Evolutionary conservation across 2,888 invertebrate genomes (phyloP).

Genomic region (Gryllus longicercus): DNA sequence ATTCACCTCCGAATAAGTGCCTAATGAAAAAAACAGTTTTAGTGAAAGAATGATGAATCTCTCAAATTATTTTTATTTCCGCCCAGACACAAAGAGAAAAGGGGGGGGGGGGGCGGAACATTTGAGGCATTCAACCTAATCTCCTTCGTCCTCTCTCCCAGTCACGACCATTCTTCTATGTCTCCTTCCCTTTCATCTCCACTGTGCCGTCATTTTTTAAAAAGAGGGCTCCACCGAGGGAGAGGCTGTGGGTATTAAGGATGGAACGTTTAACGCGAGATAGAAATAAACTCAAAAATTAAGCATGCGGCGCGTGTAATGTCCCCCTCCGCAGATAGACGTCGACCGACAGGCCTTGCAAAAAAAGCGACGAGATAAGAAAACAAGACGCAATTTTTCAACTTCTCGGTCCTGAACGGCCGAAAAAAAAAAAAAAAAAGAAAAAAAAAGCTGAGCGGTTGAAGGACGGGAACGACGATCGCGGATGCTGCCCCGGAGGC

Average conservation of each 20-base stretch:
- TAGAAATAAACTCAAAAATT: constrained; percentile 31
- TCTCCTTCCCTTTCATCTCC: neutral
- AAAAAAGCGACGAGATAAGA: constrained; percentile 20
- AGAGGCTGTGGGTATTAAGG: constrained; percentile 28
- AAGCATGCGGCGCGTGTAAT: neutral
- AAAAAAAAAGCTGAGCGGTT: too few relatives aligned
- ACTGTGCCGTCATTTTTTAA: too few relatives aligned
- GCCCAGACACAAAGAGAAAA: neutral
- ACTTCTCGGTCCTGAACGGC: constrained; percentile 20
- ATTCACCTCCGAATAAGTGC: too few relatives aligned
- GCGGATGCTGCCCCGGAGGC: too few relatives aligned
- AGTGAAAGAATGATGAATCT: constrained; percentile 24
- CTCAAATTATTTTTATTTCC: constrained; percentile 25
- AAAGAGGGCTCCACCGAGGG: too few relatives aligned
- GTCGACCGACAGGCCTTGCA: constrained; percentile 30
- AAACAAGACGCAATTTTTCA: constrained; percentile 32
- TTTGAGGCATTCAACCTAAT: constrained; percentile 24
- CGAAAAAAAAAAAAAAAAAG: too few relatives aligned
- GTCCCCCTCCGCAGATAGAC: constrained; percentile 20
- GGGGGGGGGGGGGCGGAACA: neutral
- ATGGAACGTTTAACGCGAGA: constrained; percentile 32
- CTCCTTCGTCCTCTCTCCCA: constrained; percentile 27
- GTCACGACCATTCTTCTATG: constrained; percentile 1
- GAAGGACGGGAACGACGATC: too few relatives aligned
- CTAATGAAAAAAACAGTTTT: too few relatives aligned